Base-by-base conservation (phyloP, 2,113 vertebrate genomes). In the Ranitomeya variabilis region DNA sequence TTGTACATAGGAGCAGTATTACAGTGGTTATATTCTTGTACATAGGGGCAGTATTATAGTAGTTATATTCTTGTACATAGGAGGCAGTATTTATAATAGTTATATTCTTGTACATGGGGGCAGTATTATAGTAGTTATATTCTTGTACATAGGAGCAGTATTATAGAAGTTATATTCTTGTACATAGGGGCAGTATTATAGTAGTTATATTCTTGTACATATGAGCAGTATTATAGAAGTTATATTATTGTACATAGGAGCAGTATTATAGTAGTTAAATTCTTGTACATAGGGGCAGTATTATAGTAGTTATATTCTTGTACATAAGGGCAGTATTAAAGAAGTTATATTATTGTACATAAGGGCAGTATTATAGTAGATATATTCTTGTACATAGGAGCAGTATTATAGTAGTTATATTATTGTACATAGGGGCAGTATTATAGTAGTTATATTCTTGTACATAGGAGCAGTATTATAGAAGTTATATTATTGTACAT, bases 11-110 rank as follows among this genome's bases (percentile, higher is more conserved):
- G 64, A 10, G 64, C 64, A 67, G 64, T 67, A 67, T 67, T 67
- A 67, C n/a, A 67, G 64, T 67, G n/a, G 64, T 67, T 67, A 67
- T 67, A 67, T 23, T 67, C 64, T n/a, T 67, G 64, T 67, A 67
- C 64, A 67, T n/a, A 67, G 26, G 64, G 62, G 18, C 21, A 67
- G 64, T 67, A 67, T 67, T 67, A 67, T 67, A 67, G 64, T 67
- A 67, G 64, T 67, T 67, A 67, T 67, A 2, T 31, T 31, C 26
- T 31, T 31, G 26, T 31, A 31, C 26, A 31, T 31, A 31, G 26
- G 26, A 2, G 26, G n/a, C 26, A 74, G 69, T 73, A 37, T 37
- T 37, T n/a, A 73, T 73, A 73, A 26, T 37, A 37, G 71, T 74
- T 74, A 51, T 74, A 74, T 74, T 74, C 71, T 51, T 74, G 71